A percentile compares a stretch with the other conserved stretches of the same genome.
Conservation (phyloP, 2,888 invertebrate species). For the Epinotia brunnichana region DNA sequence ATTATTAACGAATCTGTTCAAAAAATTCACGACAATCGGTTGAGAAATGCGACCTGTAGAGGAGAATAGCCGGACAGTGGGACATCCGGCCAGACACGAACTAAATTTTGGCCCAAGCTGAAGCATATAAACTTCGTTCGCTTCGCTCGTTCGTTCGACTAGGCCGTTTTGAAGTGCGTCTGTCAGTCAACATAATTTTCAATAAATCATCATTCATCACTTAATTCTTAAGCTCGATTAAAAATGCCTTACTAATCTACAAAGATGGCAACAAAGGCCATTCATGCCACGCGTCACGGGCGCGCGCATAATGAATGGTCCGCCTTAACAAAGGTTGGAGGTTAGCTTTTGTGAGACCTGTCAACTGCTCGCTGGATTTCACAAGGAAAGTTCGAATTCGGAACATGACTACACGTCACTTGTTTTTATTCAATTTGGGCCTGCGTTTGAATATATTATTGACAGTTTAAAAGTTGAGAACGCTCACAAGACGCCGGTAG, state of each 20-base stretch:
- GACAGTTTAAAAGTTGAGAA: background rate
- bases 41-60: too few species aligned
- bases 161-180: background rate
- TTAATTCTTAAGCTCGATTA: constrained; percentile 29
- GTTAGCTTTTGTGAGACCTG: constrained; percentile 42
- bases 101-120: too few species aligned
- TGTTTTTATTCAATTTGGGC: background rate
- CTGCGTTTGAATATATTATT: background rate
- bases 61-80: too few species aligned
- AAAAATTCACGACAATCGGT: too few species aligned
- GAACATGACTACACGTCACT: constrained; percentile 6
- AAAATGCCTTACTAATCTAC: constrained; percentile 25
- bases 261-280: constrained; percentile 38
- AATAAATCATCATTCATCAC: constrained; percentile 2
- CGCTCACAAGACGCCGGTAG: too few species aligned
- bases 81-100: too few species aligned
- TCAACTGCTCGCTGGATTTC: constrained; percentile 43
- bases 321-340: constrained; percentile 44
- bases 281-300: constrained; percentile 41
- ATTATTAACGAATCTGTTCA: too few species aligned
- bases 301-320: constrained; percentile 37
- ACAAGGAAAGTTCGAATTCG: constrained; percentile 34
- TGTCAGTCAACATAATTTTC: background rate
- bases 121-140: too few species aligned
- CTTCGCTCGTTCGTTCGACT: background rate